Percentiles rank a stretch among this genome's conserved stretches.
phyloP scores from a whole-genome alignment of 2,888 invertebrate species.

The Chrysina gloriosa region DNA sequence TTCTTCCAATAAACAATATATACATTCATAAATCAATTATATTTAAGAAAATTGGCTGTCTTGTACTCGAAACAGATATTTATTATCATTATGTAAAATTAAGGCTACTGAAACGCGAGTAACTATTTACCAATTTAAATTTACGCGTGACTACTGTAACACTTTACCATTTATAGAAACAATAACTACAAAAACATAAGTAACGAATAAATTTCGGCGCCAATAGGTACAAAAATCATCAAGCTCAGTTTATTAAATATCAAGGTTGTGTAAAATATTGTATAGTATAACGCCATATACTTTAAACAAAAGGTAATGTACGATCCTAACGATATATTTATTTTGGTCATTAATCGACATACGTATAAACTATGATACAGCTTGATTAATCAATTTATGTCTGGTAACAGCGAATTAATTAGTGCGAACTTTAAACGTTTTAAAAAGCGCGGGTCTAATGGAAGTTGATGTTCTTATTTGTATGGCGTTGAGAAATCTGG shows the following conservation, averaged over 20 bases:
- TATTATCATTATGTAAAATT: background rate
- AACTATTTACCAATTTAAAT: background rate
- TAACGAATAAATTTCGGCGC: background rate
- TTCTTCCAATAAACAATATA: background rate
- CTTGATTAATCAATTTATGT: slow-evolving; percentile 8
- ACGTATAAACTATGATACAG: slow-evolving; percentile 1
- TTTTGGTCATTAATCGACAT: slow-evolving; percentile 15
- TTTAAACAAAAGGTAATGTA: slow-evolving; percentile 18
- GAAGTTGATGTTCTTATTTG: no score
- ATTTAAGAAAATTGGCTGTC: background rate
- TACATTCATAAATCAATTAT: background rate
- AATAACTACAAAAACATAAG: background rate
- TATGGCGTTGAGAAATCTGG: no score
- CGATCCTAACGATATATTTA: slow-evolving; percentile 16
- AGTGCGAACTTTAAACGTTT: no score
- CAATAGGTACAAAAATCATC: background rate
- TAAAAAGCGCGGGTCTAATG: no score
- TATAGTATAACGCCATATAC: background rate
- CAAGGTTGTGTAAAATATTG: background rate
- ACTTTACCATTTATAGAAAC: background rate
- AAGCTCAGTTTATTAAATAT: background rate
- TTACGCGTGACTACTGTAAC: background rate
- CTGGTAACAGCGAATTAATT: no score
- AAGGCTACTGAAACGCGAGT: slow-evolving; percentile 4
- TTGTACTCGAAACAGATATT: background rate